Conservation (phyloP, 1,140 invertebrate species). For the Harpegnathos saltator region DNA sequence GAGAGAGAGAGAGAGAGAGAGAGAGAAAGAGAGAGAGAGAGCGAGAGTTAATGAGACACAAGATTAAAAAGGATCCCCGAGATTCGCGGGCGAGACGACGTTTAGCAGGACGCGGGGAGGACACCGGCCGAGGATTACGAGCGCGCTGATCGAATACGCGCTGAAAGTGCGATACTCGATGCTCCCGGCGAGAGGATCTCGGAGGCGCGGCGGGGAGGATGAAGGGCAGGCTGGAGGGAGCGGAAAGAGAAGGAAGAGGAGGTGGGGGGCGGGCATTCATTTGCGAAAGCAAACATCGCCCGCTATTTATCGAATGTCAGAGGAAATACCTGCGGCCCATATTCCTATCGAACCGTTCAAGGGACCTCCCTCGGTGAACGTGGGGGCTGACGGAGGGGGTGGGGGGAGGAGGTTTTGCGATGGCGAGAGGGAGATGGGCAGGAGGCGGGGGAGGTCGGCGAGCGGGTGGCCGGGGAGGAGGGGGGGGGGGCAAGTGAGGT, state of each 20-base stretch:
- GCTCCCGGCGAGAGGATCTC: neutral
- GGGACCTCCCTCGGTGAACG: conserved; percentile 56
- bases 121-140: too few relatives aligned
- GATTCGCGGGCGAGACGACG: too few relatives aligned
- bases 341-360: conserved; percentile 71
- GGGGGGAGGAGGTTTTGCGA: neutral
- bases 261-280: conserved; percentile 65
- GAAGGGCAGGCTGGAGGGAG: neutral
- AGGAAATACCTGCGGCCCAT: conserved; percentile 74
- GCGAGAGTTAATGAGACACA: too few relatives aligned
- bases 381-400: conserved; percentile 19
- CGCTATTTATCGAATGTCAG: conserved; percentile 75
- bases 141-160: too few relatives aligned
- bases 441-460: too few relatives aligned
- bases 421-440: too few relatives aligned
- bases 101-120: too few relatives aligned
- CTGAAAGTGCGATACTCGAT: neutral
- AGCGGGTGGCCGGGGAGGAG: too few relatives aligned
- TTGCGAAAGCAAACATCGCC: conserved; percentile 70
- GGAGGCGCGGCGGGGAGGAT: neutral
- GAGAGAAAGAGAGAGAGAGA: too few relatives aligned
- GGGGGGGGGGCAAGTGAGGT: too few relatives aligned
- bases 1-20: too few relatives aligned
- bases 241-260: neutral
- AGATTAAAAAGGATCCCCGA: too few relatives aligned